Evolutionary conservation across 2,888 invertebrate species (phyloP).

Genomic region (Aphidoletes aphidimyza): DNA sequence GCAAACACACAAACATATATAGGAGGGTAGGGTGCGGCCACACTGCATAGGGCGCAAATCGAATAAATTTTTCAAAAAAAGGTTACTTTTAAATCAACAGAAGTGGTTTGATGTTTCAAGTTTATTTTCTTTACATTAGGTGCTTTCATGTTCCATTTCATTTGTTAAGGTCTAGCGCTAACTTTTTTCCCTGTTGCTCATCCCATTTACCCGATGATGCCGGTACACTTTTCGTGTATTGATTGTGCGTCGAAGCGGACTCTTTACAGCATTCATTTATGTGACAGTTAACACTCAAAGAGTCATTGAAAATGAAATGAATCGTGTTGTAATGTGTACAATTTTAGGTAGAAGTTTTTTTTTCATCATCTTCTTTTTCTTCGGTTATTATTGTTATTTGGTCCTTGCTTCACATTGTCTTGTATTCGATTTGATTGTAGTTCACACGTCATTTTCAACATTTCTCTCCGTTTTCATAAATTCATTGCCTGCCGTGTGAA

Average conservation of each 20-base stretch:
- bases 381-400: neutral
- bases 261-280: slow-evolving; percentile 37
- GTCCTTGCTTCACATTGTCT: neutral
- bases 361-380: neutral
- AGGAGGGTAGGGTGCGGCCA: slow-evolving; percentile 29
- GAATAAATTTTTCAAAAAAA: slow-evolving; percentile 51
- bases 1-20: neutral
- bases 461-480: neutral
- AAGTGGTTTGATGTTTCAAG: slow-evolving; percentile 51
- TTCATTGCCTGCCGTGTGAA: neutral
- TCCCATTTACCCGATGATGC: neutral
- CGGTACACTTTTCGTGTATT: neutral
- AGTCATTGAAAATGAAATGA: slow-evolving; percentile 49
- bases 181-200: neutral
- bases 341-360: slow-evolving; percentile 5
- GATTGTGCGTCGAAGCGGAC: slow-evolving; percentile 35
- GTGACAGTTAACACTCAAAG: slow-evolving; percentile 49
- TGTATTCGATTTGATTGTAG: slow-evolving; percentile 30
- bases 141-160: slow-evolving; percentile 40
- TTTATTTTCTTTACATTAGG: slow-evolving; percentile 49
- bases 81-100: slow-evolving; percentile 49
- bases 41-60: slow-evolving; percentile 15
- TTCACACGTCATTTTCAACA: slow-evolving; percentile 37
- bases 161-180: neutral
- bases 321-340: slow-evolving; percentile 39